Conservation (phyloP, 2,113 vertebrate genomes). For the Columbina picui region DNA sequence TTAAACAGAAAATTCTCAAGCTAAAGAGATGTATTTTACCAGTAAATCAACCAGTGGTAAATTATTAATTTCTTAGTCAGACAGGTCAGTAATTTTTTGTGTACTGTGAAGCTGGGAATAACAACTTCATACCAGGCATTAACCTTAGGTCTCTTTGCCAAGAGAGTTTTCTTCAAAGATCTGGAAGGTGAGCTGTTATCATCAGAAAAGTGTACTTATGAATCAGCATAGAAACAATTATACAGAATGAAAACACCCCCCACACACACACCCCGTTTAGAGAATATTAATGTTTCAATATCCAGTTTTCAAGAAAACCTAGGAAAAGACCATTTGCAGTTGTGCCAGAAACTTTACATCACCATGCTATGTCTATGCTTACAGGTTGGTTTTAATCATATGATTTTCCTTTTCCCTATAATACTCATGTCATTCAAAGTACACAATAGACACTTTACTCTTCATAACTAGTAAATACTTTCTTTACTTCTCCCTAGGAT, state of each 20-base stretch:
- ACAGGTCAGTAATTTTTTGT: neutral
- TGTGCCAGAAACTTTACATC: neutral
- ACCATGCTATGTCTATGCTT: neutral
- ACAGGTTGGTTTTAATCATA: neutral
- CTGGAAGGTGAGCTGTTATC: neutral
- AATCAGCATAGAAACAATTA: neutral
- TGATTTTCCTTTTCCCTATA: neutral
- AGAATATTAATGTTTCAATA: neutral
- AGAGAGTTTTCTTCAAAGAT: neutral
- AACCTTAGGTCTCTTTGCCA: neutral
- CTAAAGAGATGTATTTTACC: neutral
- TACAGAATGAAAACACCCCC: neutral
- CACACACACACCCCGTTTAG: neutral
- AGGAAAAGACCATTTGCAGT: neutral
- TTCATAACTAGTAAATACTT: neutral
- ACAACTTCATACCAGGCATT: neutral
- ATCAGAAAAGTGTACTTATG: neutral
- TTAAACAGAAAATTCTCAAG: constrained; percentile 5
- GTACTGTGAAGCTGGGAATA: neutral
- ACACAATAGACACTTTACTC: neutral
- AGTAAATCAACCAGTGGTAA: neutral
- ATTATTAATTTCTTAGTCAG: constrained; percentile 36
- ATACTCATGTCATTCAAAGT: neutral
- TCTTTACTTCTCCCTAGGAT: constrained; percentile 17
- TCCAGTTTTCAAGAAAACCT: neutral